These are phyloP conservation scores for Tachuris rubrigastra DNA, from an alignment of 2,113 vertebrate species.

Conservation along the genomic window DNA sequence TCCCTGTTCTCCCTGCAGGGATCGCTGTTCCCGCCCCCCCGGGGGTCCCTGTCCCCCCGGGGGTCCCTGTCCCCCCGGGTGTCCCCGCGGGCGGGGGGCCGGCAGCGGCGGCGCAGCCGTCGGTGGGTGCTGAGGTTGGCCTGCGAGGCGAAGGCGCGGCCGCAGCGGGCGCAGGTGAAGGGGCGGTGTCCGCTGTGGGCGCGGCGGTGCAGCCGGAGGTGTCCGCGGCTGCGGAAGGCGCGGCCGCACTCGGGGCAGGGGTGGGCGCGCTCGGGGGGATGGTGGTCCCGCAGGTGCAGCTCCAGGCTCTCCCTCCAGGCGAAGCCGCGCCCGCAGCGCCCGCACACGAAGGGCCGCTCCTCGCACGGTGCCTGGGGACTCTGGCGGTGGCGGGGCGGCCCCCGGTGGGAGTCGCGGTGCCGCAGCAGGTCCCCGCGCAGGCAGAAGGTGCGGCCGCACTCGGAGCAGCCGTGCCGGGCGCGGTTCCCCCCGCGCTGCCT, in stretches of 20 bases:
- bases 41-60: neutral
- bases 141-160: slow-evolving; percentile 62
- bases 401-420: slow-evolving; percentile 70
- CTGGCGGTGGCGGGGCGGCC: too few relatives aligned
- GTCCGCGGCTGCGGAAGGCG: slow-evolving; percentile 56
- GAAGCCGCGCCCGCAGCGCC: slow-evolving; percentile 76
- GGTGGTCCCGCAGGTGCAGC: neutral
- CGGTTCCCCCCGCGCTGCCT: slow-evolving; percentile 29
- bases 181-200: slow-evolving; percentile 76
- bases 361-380: slow-evolving; percentile 42
- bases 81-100: neutral
- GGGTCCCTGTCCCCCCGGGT: neutral
- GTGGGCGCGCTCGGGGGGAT: neutral
- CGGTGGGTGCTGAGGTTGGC: slow-evolving; percentile 68
- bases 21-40: neutral
- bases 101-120: slow-evolving; percentile 54
- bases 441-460: slow-evolving; percentile 65
- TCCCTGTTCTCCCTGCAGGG: neutral
- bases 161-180: slow-evolving; percentile 77
- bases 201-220: slow-evolving; percentile 72
- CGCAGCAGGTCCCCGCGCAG: slow-evolving; percentile 81
- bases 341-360: slow-evolving; percentile 81
- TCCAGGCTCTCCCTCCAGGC: slow-evolving; percentile 58
- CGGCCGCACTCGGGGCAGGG: slow-evolving; percentile 68
- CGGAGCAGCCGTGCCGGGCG: slow-evolving; percentile 28